Evolutionary conservation across 2,888 invertebrate genomes (phyloP).

Genomic region (Hydriomena furcata): DNA sequence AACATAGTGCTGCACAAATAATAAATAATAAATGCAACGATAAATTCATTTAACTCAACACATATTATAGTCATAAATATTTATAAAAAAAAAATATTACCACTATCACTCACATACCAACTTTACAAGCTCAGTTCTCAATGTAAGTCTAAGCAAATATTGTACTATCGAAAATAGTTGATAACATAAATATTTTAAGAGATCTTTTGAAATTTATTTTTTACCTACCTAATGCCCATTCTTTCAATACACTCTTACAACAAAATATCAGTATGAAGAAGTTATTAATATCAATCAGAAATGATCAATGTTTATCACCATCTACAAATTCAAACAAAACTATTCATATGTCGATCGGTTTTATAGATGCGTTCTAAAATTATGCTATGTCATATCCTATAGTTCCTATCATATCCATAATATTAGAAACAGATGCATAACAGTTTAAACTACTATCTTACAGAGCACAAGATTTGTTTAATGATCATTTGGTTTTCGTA

Average conservation of each 20-base stretch:
- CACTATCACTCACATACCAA: slow-evolving; percentile 16
- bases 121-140: slow-evolving; percentile 18
- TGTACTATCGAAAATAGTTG: slow-evolving; percentile 28
- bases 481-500: too few species aligned
- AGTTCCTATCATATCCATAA: too few species aligned
- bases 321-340: background rate
- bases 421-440: too few species aligned
- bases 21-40: slow-evolving; percentile 39
- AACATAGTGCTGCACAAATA: slow-evolving; percentile 10
- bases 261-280: slow-evolving; percentile 9
- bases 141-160: slow-evolving; percentile 19
- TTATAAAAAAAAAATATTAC: too few species aligned
- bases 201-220: slow-evolving; percentile 51
- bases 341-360: too few species aligned
- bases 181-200: slow-evolving; percentile 52
- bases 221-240: slow-evolving; percentile 48
- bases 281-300: background rate
- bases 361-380: too few species aligned
- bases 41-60: slow-evolving; percentile 25
- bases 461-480: too few species aligned
- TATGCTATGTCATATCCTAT: too few species aligned
- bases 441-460: too few species aligned
- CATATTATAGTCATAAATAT: slow-evolving; percentile 16
- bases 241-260: background rate
- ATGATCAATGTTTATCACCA: background rate